Base-by-base conservation (phyloP, 2,888 invertebrate genomes). In the Dysmachus trigonus region DNA sequence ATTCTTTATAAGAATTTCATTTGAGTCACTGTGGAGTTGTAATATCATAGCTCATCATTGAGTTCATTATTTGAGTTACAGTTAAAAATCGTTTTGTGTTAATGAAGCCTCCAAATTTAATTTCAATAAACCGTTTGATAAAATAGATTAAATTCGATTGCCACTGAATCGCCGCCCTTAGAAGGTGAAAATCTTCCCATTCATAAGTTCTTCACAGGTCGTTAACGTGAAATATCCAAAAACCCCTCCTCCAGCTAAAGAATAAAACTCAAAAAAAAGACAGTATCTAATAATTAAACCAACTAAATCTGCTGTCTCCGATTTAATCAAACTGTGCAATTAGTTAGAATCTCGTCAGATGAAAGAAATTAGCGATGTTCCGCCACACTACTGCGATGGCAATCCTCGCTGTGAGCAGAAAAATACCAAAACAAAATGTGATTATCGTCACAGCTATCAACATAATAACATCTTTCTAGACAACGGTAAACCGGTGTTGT, bases 381-480 rank as follows among this genome's bases (percentile, higher is more conserved):
- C 41, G 77, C 77, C 83, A 51, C n/a, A 27, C 7, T n/a, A 27
- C 7, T n/a, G 53, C 81, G 81, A 81, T 79, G 30, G 22, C 30
- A 51, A 79, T 79, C 38, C 22, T 27, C 27, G 83, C 71, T 38
- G 4, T n/a, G 13, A 83, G 72, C 38, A 33, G 72, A 41, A 83
- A 72, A 72, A 83, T 41, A 72, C 83, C 71, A 83, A 83, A 83
- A 83, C 83, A 83, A 71, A 83, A 83, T 72, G 72, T 72, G 83
- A 83, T 83, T 72, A 87, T 85, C 85, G 87, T 83, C 87, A 77
- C 85, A 84, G 82, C 83, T 74, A 87, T 86, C 79, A 83, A 72
- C 86, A 86, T 87, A 87, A 86, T 86, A 87, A 87, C 85, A 85
- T 85, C 79, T 87, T 86, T 86, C 77, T 47, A 74, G 83, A 71